These are phyloP conservation scores for Heliconius eleuchia DNA, from an alignment of 1,140 invertebrate species.

Conservation along the genomic window DNA sequence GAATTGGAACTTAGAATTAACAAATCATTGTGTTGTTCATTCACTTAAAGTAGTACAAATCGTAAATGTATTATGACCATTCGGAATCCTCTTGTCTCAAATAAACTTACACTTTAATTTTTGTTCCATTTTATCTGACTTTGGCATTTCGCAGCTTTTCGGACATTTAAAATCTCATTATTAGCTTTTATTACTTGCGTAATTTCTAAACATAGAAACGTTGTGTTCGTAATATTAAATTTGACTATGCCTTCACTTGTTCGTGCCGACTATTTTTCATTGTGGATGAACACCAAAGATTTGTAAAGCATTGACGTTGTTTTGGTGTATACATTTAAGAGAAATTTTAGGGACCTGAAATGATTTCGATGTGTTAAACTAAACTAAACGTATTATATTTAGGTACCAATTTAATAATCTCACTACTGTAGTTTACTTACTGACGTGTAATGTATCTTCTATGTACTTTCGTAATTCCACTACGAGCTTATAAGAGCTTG, in stretches of 20 bases:
- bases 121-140: slow-evolving; percentile 67
- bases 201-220: slow-evolving; percentile 65
- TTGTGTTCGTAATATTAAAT: slow-evolving; percentile 76
- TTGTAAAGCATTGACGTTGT: slow-evolving; percentile 75
- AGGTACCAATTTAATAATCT: slow-evolving; percentile 78
- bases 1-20: slow-evolving; percentile 71
- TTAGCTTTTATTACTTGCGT: slow-evolving; percentile 71
- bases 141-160: slow-evolving; percentile 74
- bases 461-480: slow-evolving; percentile 67
- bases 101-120: slow-evolving; percentile 13
- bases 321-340: slow-evolving; percentile 79
- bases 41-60: slow-evolving; percentile 44
- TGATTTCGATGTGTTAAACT: slow-evolving; percentile 73
- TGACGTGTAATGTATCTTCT: slow-evolving; percentile 41
- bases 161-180: slow-evolving; percentile 76
- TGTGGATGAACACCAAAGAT: slow-evolving; percentile 80
- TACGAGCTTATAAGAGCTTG: slow-evolving; percentile 54
- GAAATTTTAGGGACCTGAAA: slow-evolving; percentile 79
- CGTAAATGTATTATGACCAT: slow-evolving; percentile 16
- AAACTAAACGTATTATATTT: slow-evolving; percentile 65
- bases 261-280: slow-evolving; percentile 72
- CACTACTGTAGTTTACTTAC: slow-evolving; percentile 44
- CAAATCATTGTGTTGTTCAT: slow-evolving; percentile 50
- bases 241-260: slow-evolving; percentile 63
- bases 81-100: not conserved